Percentiles rank a stretch among this genome's conserved stretches.
Evolutionary conservation across 2,113 vertebrate species (phyloP).

Genomic region (Abramis brama): DNA sequence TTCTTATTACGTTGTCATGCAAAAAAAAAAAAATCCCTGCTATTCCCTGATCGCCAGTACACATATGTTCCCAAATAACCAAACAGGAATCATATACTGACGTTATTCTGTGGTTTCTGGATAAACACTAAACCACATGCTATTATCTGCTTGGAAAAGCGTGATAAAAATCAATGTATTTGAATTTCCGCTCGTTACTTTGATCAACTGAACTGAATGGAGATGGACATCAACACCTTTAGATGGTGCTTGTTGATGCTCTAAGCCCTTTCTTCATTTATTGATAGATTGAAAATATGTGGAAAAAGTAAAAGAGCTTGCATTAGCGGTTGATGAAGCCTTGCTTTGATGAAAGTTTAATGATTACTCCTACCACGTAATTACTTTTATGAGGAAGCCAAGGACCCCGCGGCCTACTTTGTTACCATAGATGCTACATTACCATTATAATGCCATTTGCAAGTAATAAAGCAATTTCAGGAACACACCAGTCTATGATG

Average conservation of each 20-base stretch:
- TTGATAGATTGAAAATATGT: constrained; percentile 59
- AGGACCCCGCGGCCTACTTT: constrained; percentile 33
- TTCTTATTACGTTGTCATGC: not conserved
- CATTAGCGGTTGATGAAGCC: constrained; percentile 68
- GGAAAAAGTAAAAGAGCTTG: constrained; percentile 51
- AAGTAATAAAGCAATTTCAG: constrained; percentile 6
- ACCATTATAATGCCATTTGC: constrained; percentile 32
- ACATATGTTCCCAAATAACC: not conserved
- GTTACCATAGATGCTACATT: constrained; percentile 34
- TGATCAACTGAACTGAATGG: not conserved
- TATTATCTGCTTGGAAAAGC: not conserved
- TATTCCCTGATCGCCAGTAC: too few relatives aligned
- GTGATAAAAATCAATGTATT: not conserved
- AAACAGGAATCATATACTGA: not conserved
- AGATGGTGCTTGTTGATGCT: constrained; percentile 11
- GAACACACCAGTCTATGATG: not conserved
- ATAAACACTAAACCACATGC: constrained; percentile 2
- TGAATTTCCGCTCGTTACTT: not conserved
- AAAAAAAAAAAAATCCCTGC: too few relatives aligned
- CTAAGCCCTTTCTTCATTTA: constrained; percentile 12
- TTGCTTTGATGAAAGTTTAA: constrained; percentile 70
- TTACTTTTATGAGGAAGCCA: constrained; percentile 54
- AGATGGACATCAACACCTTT: constrained; percentile 25
- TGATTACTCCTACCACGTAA: constrained; percentile 67
- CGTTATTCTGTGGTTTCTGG: not conserved